Percentiles rank a stretch among this genome's conserved stretches.
These are phyloP conservation scores for Cosmia pyralina DNA, from an alignment of 2,888 invertebrate species.

Conservation along the genomic window DNA sequence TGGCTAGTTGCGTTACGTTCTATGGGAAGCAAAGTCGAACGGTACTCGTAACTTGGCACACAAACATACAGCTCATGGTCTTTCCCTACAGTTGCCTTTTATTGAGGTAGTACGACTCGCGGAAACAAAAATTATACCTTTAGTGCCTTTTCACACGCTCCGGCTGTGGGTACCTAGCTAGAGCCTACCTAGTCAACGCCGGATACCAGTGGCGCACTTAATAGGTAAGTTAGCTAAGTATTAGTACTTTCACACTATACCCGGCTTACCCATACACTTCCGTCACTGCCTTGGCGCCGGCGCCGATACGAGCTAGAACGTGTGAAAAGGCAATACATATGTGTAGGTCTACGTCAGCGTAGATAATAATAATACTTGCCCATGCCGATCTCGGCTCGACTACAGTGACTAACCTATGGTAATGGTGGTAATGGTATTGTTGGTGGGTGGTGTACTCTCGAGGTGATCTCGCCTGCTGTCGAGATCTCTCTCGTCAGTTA, in stretches of 20 bases:
- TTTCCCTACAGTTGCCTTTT: constrained; percentile 13
- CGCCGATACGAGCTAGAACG: background rate
- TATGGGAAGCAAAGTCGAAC: constrained; percentile 40
- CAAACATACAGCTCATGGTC: background rate
- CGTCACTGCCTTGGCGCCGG: background rate
- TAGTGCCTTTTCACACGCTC: constrained; percentile 23
- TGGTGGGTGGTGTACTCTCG: background rate
- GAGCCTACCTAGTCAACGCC: background rate
- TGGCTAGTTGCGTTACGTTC: constrained; percentile 39
- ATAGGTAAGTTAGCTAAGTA: constrained; percentile 9
- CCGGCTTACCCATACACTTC: background rate
- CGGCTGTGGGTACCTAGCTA: background rate
- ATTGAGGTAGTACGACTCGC: constrained; percentile 4
- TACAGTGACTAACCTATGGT: background rate
- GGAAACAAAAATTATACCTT: constrained; percentile 28
- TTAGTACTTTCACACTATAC: background rate
- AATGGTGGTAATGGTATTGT: too few species aligned
- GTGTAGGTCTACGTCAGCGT: background rate
- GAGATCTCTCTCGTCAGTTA: too few species aligned
- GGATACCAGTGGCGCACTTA: constrained; percentile 13
- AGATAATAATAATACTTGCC: too few species aligned
- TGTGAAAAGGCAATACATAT: constrained; percentile 7
- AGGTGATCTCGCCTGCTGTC: background rate
- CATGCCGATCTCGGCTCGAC: background rate
- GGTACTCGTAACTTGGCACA: constrained; percentile 35